Base-by-base conservation (phyloP, 2,113 vertebrate genomes). In the Perca flavescens region DNA sequence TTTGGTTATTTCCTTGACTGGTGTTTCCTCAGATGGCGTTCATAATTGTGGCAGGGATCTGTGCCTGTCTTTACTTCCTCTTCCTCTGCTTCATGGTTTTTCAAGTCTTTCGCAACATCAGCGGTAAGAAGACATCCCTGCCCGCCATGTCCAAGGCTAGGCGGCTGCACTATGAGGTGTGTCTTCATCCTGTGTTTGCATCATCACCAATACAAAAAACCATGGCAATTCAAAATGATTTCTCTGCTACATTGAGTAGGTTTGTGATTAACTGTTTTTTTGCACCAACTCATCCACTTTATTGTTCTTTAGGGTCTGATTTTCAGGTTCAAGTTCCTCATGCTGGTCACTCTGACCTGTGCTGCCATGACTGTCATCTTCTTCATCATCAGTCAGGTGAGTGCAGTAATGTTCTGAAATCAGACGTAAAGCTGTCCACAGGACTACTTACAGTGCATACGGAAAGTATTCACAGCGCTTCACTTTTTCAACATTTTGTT, bases 51-150 rank as follows among this genome's bases (percentile, higher is more conserved):
- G 98, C 98, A 0, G 98, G 97, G 6, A 98, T 99, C 91, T 99
- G 98, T 79, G 96, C 98, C 79, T 99, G 98, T 61, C 97, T 99
- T 69, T 99, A 99, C 93, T 99, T 99, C 90, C 95, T 99, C 87
- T 99, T 99, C 92, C 94, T 99, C 84, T 99, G 98, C 89, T 99
- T 99, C 85, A 99, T 99, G 97, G 98, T 99, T 22, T 99, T 97
- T 86, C 98, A 99, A 92, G 98, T 99, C 65, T 99, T 99, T 91
- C 94, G 97, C 60, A 99, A 99, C 92, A 99, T 99, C 92, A 98
- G 97, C 1, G 97, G 98, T 4, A 99, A 99, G 88, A 96, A 96
- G 86, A 95, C 95, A 0, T 97, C 95, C 40, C 96, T 99, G 76
- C 97, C 98, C 2, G 97, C 97, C 54, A 98, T 99, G 98, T 97